Conservation (phyloP, 1,140 invertebrate species). For the Cherax destructor region DNA sequence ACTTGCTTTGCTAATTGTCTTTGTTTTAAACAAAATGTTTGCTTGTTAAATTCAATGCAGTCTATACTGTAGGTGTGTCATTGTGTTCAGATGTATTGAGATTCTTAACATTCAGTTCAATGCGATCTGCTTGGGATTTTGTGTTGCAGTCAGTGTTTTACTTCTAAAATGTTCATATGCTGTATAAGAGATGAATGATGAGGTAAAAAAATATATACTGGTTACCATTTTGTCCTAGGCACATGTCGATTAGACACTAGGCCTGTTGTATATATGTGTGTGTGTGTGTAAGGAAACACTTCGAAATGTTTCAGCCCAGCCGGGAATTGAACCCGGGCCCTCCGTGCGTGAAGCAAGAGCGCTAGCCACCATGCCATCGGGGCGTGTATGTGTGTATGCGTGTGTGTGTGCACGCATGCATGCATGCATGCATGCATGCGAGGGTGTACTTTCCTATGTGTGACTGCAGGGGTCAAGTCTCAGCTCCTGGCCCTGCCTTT, state of each 20-base stretch:
- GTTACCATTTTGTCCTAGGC: too few species aligned
- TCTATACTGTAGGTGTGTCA: neutral
- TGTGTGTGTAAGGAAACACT: too few species aligned
- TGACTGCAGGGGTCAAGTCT: too few species aligned
- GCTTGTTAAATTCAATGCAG: neutral
- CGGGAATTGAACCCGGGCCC: too few species aligned
- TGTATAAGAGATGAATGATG: neutral
- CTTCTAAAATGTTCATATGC: neutral
- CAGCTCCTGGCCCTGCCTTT: too few species aligned
- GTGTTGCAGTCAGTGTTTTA: neutral
- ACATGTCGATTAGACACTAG: too few species aligned
- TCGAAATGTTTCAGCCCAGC: too few species aligned
- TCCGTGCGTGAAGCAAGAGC: too few species aligned
- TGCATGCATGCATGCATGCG: too few species aligned
- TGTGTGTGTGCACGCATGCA: neutral
- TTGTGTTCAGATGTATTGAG: neutral
- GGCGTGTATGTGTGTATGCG: neutral
- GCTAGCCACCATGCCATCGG: too few species aligned
- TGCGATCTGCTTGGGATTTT: neutral
- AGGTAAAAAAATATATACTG: neutral
- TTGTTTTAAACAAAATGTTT: neutral
- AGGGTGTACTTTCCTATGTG: neutral
- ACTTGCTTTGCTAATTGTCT: neutral
- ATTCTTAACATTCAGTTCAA: neutral
- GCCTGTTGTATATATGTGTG: too few species aligned